phyloP scores from a whole-genome alignment of 1,140 invertebrate species.

The Melanaphis sacchari region DNA sequence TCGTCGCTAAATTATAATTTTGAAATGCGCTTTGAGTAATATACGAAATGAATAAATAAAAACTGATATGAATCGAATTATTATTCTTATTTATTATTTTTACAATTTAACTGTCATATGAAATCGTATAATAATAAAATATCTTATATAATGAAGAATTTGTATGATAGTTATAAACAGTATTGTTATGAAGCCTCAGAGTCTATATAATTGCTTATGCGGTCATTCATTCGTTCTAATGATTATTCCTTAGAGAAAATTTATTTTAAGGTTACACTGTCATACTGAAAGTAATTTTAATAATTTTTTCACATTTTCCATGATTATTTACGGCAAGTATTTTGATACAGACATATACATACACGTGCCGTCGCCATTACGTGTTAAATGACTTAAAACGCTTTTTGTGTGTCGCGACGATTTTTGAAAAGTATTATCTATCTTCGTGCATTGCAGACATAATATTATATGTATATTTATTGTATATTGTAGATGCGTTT shows the following conservation, averaged over 20 bases:
- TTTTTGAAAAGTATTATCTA: not conserved
- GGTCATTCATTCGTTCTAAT: not conserved
- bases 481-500: not conserved
- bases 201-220: not conserved
- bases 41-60: not conserved
- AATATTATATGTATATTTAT: not conserved
- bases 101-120: not conserved
- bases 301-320: slow-evolving; percentile 13
- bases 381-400: not conserved
- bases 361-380: not conserved
- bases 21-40: not conserved
- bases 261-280: not conserved
- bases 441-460: not conserved
- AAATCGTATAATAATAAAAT: not conserved
- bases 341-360: not conserved
- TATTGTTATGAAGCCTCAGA: not conserved
- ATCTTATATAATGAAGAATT: not conserved
- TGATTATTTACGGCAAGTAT: not conserved
- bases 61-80: not conserved
- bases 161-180: not conserved
- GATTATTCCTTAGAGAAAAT: not conserved
- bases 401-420: not conserved
- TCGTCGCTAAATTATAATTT: not conserved
- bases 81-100: not conserved
- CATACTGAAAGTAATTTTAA: not conserved